These are phyloP conservation scores for Kryptolebias marmoratus DNA, from an alignment of 2,113 vertebrate genomes.

Conservation along the genomic window DNA sequence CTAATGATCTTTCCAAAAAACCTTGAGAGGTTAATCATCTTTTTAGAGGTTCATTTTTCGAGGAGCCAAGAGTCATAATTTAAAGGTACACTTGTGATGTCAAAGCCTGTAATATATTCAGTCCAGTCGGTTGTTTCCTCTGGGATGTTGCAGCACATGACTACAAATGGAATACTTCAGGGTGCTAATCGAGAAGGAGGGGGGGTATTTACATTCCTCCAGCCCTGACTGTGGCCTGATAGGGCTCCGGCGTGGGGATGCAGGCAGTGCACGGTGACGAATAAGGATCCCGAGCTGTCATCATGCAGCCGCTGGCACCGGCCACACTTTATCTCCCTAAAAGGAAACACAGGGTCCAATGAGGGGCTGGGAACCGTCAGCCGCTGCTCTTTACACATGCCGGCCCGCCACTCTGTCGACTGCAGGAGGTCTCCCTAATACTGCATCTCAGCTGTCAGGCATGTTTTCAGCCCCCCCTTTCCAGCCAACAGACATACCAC, in stretches of 20 bases:
- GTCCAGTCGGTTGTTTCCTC: neutral
- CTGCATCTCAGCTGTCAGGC: conserved; percentile 77
- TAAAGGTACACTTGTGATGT: neutral
- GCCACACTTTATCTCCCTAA: conserved; percentile 81
- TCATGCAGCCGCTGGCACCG: conserved; percentile 67
- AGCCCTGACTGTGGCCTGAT: conserved; percentile 47
- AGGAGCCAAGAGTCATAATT: neutral
- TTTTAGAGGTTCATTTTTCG: neutral
- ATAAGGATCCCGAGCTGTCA: conserved; percentile 71
- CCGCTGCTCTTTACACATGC: conserved; percentile 42
- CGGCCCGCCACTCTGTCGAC: conserved; percentile 58
- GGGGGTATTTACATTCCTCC: conserved; percentile 61
- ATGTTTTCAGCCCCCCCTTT: conserved; percentile 44
- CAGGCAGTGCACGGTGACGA: conserved; percentile 55
- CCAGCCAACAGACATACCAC: conserved; percentile 46
- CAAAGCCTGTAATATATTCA: neutral
- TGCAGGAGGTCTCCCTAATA: conserved; percentile 59
- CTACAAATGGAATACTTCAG: conserved; percentile 60
- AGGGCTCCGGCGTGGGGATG: conserved; percentile 44
- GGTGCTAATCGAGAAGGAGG: conserved; percentile 24
- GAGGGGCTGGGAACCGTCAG: conserved; percentile 58
- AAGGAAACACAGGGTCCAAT: conserved; percentile 84
- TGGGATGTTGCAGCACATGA: conserved; percentile 27
- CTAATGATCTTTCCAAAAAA: too few relatives aligned
- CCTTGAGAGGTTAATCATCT: too few relatives aligned